Evolutionary conservation across 2,113 vertebrate genomes (phyloP).

Genomic region (Cynopterus brachyotis): DNA sequence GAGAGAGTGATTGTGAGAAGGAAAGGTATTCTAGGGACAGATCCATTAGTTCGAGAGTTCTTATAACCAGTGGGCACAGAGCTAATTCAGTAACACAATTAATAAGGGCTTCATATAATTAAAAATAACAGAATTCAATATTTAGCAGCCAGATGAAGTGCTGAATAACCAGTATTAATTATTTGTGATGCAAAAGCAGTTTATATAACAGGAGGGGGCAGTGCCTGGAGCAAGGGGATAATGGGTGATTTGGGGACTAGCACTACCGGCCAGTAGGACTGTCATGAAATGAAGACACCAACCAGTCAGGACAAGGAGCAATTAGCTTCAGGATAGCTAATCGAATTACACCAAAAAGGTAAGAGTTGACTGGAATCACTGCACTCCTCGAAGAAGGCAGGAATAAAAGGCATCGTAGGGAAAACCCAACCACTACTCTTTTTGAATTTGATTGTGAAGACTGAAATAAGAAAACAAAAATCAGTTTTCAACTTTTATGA

Average conservation of each 20-base stretch:
- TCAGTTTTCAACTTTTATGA: not conserved
- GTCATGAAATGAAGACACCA: not conserved
- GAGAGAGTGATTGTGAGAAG: not conserved
- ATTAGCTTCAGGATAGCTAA: not conserved
- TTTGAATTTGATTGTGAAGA: not conserved
- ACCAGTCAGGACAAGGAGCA: not conserved
- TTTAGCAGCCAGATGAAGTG: constrained; percentile 19
- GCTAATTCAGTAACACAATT: constrained; percentile 56
- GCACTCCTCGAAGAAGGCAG: not conserved
- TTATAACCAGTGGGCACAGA: not conserved
- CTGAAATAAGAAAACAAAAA: not conserved
- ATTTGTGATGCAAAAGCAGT: constrained; percentile 5
- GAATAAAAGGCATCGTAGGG: not conserved
- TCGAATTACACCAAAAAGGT: not conserved
- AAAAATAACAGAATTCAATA: constrained; percentile 65
- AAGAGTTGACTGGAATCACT: not conserved
- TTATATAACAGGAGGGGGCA: not conserved
- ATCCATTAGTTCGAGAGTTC: not conserved
- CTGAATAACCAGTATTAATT: constrained; percentile 51
- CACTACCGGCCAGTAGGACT: not conserved
- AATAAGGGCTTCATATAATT: constrained; percentile 51
- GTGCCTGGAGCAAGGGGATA: not conserved
- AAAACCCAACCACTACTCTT: not conserved
- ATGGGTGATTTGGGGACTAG: not conserved
- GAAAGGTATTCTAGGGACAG: constrained; percentile 12